These are phyloP conservation scores for Drosophila nebulosa DNA, from an alignment of 1,140 invertebrate genomes.

Conservation along the genomic window DNA sequence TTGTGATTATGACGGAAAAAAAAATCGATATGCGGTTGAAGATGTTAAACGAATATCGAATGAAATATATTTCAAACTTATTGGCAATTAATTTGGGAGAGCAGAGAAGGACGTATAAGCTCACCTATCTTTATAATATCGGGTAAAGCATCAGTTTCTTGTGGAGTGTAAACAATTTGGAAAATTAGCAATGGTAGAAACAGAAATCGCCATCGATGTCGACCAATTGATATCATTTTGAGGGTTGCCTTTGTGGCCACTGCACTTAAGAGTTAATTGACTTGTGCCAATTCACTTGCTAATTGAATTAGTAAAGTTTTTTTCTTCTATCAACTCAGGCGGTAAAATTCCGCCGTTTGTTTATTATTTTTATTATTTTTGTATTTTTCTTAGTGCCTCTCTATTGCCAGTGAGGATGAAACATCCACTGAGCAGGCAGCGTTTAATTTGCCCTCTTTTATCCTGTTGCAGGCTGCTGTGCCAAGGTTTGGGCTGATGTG, in stretches of 20 bases:
- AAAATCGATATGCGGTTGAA: constrained; percentile 63
- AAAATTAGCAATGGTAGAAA: constrained; percentile 37
- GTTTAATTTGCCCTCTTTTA: constrained; percentile 46
- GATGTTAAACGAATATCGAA: constrained; percentile 32
- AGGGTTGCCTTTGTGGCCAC: neutral
- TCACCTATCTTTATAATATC: constrained; percentile 79
- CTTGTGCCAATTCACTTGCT: constrained; percentile 3
- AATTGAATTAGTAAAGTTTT: constrained; percentile 15
- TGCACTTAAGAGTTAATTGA: neutral
- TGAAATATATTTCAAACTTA: neutral
- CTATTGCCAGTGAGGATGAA: constrained; percentile 46
- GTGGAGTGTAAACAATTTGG: constrained; percentile 36
- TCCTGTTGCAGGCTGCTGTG: constrained; percentile 51
- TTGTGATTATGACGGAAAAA: constrained; percentile 64
- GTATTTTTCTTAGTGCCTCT: neutral
- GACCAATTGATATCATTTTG: constrained; percentile 35
- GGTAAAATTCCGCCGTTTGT: constrained; percentile 19
- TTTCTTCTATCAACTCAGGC: constrained; percentile 17
- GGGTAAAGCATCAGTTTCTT: constrained; percentile 41
- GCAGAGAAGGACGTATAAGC: constrained; percentile 8
- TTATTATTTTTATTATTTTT: constrained; percentile 5
- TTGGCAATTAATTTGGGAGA: neutral
- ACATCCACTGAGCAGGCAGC: constrained; percentile 53
- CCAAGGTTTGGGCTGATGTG: neutral
- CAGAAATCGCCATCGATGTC: constrained; percentile 11